Conservation (phyloP, 2,888 invertebrate genomes). For the Nebria salina region DNA sequence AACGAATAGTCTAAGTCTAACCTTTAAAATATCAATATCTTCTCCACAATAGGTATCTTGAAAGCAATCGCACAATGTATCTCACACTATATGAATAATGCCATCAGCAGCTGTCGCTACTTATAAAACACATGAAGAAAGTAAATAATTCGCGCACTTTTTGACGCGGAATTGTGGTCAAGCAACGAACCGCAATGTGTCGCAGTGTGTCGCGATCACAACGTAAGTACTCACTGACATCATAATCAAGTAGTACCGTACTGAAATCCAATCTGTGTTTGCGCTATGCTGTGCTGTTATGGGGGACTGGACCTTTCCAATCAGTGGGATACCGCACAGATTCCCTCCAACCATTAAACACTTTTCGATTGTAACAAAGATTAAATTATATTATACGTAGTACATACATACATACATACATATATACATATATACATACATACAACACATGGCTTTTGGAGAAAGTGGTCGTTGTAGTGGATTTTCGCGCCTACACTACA, state of each 20-base stretch:
- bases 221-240: not conserved
- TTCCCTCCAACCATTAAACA: not conserved
- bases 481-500: too few species aligned
- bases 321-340: constrained; percentile 3
- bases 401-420: not conserved
- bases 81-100: not conserved
- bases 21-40: not conserved
- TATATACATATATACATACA: not conserved
- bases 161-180: not conserved
- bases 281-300: not conserved
- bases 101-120: too few species aligned
- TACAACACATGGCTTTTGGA: not conserved
- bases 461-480: too few species aligned
- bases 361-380: not conserved
- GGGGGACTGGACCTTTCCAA: constrained; percentile 14
- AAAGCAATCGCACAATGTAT: not conserved
- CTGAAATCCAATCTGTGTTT: too few species aligned
- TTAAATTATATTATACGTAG: too few species aligned
- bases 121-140: constrained; percentile 23
- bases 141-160: constrained; percentile 22
- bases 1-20: not conserved
- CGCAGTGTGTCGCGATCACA: not conserved
- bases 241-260: not conserved
- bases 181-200: not conserved
- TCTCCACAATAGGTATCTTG: not conserved